Percentiles rank a stretch among this genome's conserved stretches.
These are phyloP conservation scores for Strix uralensis DNA, from an alignment of 2,113 vertebrate genomes.

Conservation along the genomic window DNA sequence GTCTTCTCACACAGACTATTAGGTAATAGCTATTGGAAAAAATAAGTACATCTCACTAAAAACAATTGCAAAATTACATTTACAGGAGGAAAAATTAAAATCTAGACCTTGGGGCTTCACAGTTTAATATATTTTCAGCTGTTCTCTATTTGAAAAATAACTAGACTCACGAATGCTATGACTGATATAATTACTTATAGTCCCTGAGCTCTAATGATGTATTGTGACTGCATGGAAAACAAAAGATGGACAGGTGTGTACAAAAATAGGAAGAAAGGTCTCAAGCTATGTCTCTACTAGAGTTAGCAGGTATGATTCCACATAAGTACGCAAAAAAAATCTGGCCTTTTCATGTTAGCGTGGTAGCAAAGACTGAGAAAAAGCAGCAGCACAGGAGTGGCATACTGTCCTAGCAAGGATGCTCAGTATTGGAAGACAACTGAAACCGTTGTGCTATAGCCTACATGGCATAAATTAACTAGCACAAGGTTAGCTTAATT, in stretches of 20 bases:
- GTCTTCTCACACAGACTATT: background rate
- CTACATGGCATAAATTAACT: background rate
- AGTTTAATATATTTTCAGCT: background rate
- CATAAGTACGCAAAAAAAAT: background rate
- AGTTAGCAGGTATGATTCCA: background rate
- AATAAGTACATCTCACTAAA: background rate
- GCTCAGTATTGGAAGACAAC: background rate
- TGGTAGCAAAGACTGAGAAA: background rate
- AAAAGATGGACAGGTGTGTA: background rate
- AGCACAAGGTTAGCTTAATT: background rate
- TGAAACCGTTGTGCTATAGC: background rate
- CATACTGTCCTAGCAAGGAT: background rate
- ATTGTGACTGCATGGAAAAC: background rate
- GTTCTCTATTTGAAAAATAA: background rate
- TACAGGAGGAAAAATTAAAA: background rate
- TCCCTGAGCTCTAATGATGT: rapidly evolving
- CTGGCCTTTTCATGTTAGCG: background rate
- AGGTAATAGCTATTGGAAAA: background rate
- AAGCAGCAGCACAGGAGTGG: rapidly evolving
- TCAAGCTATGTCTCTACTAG: background rate
- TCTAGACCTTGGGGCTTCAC: background rate
- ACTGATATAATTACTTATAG: background rate
- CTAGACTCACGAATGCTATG: background rate
- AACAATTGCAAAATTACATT: background rate
- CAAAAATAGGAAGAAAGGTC: background rate